Conservation (phyloP, 2,797 vertebrate species). For the Semotilus atromaculatus region DNA sequence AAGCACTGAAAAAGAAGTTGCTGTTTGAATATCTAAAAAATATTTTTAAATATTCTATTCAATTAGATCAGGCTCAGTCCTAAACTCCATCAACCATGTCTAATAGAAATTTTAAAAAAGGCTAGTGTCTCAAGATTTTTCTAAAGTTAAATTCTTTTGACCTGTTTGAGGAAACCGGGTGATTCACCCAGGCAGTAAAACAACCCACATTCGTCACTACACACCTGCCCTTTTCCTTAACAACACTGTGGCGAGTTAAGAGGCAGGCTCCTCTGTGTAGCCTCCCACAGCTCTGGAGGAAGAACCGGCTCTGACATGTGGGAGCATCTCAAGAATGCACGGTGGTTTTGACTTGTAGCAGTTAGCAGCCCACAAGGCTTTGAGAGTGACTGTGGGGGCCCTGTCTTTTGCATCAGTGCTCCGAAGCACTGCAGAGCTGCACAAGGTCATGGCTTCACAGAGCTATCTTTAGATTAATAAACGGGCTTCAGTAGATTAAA, state of each 20-base stretch:
- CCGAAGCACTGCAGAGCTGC: constrained; percentile 18
- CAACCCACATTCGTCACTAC: background rate
- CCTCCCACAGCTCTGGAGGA: constrained; percentile 35
- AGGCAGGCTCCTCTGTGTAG: constrained; percentile 26
- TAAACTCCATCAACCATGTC: background rate
- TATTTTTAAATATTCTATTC: background rate
- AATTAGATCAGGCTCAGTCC: background rate
- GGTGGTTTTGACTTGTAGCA: constrained; percentile 43
- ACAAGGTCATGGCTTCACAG: constrained; percentile 34
- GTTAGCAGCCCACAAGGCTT: constrained; percentile 32
- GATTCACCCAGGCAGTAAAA: constrained; percentile 18
- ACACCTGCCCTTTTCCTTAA: constrained; percentile 43
- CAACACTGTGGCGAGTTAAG: background rate
- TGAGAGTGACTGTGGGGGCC: constrained; percentile 32
- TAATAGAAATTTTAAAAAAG: background rate
- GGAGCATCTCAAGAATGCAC: constrained; percentile 58
- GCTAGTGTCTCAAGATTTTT: background rate
- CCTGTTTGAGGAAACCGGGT: background rate
- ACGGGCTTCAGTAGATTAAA: constrained; percentile 24
- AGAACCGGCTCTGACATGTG: constrained; percentile 58
- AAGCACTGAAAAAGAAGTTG: background rate
- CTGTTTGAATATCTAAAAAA: no score
- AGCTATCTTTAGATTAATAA: constrained; percentile 35
- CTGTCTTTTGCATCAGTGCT: constrained; percentile 9
- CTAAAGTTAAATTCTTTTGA: background rate